Evolutionary conservation across 1,140 invertebrate genomes (phyloP).

Genomic region (Melitaea cinxia): DNA sequence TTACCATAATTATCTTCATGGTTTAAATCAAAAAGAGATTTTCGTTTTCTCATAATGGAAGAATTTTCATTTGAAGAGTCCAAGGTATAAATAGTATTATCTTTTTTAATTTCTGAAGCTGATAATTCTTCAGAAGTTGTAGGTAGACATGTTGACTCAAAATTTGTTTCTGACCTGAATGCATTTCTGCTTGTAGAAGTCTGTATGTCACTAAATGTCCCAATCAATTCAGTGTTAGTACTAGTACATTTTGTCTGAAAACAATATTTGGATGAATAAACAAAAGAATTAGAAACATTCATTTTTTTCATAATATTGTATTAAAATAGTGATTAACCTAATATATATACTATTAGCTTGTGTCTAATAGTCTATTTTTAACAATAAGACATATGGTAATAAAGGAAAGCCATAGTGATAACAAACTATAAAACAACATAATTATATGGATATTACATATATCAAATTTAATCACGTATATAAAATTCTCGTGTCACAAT

Average conservation of each 20-base stretch:
- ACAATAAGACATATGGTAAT: too few relatives aligned
- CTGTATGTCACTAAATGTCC: constrained; percentile 36
- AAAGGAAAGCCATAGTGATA: too few relatives aligned
- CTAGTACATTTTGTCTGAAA: constrained; percentile 50
- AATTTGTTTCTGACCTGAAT: constrained; percentile 45
- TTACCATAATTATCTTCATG: constrained; percentile 20
- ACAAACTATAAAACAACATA: too few relatives aligned
- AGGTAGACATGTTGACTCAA: constrained; percentile 36
- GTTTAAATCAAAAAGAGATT: constrained; percentile 48
- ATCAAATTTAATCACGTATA: too few relatives aligned
- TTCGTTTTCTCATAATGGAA: constrained; percentile 45
- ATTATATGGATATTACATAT: too few relatives aligned
- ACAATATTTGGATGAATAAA: constrained; percentile 21
- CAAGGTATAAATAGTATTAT: constrained; percentile 34
- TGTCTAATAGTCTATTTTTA: too few relatives aligned
- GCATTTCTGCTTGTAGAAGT: constrained; percentile 37
- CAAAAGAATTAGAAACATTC: background rate
- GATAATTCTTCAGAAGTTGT: constrained; percentile 36
- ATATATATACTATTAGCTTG: too few relatives aligned
- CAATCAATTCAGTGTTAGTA: constrained; percentile 47
- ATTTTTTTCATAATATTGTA: too few relatives aligned
- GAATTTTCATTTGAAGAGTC: constrained; percentile 37
- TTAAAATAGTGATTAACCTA: too few relatives aligned
- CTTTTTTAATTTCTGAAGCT: constrained; percentile 35
- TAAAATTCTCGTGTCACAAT: too few relatives aligned